A percentile compares a stretch with the other conserved stretches of the same genome.
phyloP scores from a whole-genome alignment of 2,888 invertebrate species.

The Antitype chi region DNA sequence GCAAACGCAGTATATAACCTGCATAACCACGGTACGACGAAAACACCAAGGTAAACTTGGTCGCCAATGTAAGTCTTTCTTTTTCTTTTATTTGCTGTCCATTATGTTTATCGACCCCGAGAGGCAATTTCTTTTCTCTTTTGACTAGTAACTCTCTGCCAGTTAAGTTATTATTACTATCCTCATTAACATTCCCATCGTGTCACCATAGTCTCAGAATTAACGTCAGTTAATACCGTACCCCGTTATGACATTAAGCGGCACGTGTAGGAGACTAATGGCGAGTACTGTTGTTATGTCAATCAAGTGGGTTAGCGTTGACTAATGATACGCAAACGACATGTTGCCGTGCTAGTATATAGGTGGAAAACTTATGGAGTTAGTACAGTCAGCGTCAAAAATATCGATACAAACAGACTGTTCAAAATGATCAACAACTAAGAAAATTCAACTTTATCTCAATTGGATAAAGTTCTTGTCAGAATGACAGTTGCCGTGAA shows the following conservation, averaged over 20 bases:
- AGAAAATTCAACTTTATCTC: too few species aligned
- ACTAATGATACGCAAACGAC: conserved; percentile 52
- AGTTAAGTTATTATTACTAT: not conserved
- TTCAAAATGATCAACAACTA: too few species aligned
- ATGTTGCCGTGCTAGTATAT: conserved; percentile 39
- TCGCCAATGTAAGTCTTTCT: not conserved
- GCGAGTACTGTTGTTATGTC: conserved; percentile 46
- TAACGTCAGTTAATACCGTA: conserved; percentile 24
- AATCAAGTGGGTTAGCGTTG: conserved; percentile 48
- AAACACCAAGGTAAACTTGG: not conserved
- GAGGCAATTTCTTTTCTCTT: not conserved
- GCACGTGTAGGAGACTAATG: conserved; percentile 32
- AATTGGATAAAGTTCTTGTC: too few species aligned
- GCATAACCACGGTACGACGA: not conserved
- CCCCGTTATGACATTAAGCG: conserved; percentile 55
- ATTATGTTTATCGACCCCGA: not conserved
- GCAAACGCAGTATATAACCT: too few species aligned
- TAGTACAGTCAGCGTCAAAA: too few species aligned
- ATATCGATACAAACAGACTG: too few species aligned
- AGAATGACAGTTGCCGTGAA: too few species aligned
- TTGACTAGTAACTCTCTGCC: too few species aligned
- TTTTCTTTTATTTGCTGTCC: not conserved
- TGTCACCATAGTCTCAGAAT: not conserved
- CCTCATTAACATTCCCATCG: conserved; percentile 8
- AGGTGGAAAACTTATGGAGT: not conserved